These are phyloP conservation scores for Agelaius phoeniceus DNA, from an alignment of 2,113 vertebrate species.

Conservation along the genomic window DNA sequence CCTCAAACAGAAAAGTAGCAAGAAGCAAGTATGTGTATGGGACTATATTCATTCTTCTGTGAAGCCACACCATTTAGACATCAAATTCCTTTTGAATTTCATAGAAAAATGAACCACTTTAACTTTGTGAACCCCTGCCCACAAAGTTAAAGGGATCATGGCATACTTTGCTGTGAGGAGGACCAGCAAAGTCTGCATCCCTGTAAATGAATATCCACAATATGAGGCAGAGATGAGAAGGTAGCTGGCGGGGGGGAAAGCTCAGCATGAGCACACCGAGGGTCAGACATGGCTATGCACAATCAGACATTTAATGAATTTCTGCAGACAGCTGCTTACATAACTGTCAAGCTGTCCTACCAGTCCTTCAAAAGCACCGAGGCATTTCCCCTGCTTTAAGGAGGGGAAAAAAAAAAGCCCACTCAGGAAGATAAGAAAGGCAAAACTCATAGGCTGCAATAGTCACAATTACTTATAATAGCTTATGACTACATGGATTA, in stretches of 20 bases:
- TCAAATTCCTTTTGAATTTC: not conserved
- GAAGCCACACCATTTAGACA: not conserved
- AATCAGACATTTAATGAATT: conserved; percentile 63
- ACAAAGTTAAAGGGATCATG: not conserved
- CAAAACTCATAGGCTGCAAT: not conserved
- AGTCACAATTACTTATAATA: conserved; percentile 31
- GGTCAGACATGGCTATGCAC: conserved; percentile 39
- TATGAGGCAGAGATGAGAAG: conserved; percentile 1
- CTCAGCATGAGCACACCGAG: conserved; percentile 38
- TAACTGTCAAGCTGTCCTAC: conserved; percentile 37
- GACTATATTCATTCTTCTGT: not conserved
- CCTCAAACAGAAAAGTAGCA: not conserved
- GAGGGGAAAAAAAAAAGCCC: accelerated
- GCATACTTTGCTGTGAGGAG: not conserved
- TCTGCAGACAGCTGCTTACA: conserved; percentile 61
- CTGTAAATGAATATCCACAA: conserved; percentile 40
- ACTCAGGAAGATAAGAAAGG: conserved; percentile 21
- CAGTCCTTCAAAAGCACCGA: conserved; percentile 39
- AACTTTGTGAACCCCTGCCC: not conserved
- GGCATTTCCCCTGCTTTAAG: conserved; percentile 15
- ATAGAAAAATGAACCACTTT: not conserved
- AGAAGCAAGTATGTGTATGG: not conserved
- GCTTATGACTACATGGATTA: conserved; percentile 45
- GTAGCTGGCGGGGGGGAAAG: not conserved
- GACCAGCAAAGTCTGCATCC: not conserved